These are phyloP conservation scores for Tuberolachnus salignus DNA, from an alignment of 2,888 invertebrate species.

Conservation along the genomic window DNA sequence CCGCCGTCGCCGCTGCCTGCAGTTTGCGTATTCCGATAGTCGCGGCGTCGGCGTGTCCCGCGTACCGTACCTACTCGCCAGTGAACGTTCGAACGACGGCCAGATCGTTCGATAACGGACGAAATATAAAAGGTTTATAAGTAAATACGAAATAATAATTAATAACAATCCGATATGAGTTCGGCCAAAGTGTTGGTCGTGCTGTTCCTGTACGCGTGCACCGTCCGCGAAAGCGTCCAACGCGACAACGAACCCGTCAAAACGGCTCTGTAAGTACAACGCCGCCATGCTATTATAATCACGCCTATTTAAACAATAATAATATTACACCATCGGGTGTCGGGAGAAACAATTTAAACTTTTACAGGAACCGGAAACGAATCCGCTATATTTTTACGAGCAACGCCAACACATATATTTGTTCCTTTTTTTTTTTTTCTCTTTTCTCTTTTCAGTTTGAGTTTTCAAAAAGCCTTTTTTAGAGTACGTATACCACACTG, in stretches of 20 bases:
- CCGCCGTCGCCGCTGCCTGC: too few species aligned
- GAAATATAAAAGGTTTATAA: not conserved
- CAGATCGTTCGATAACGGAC: too few species aligned
- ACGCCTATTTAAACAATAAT: not conserved
- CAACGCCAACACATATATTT: too few species aligned
- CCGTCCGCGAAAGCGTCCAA: constrained; percentile 27
- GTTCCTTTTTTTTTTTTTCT: too few species aligned
- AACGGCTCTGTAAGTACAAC: constrained; percentile 45
- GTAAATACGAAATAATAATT: not conserved
- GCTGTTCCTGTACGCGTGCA: constrained; percentile 18
- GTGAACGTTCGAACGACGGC: too few species aligned
- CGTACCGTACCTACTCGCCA: not conserved
- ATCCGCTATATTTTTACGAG: too few species aligned
- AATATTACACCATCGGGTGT: too few species aligned
- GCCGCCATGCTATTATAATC: constrained; percentile 71
- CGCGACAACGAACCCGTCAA: constrained; percentile 42
- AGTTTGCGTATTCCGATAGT: not conserved
- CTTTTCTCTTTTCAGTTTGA: too few species aligned
- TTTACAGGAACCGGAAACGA: too few species aligned
- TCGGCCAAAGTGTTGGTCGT: constrained; percentile 19
- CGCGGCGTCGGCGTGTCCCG: not conserved
- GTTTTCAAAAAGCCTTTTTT: too few species aligned
- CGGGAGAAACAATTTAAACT: too few species aligned
- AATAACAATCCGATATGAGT: constrained; percentile 28
- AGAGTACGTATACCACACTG: too few species aligned